phyloP scores from a whole-genome alignment of 2,113 vertebrate species.

The Chunga burmeisteri region DNA sequence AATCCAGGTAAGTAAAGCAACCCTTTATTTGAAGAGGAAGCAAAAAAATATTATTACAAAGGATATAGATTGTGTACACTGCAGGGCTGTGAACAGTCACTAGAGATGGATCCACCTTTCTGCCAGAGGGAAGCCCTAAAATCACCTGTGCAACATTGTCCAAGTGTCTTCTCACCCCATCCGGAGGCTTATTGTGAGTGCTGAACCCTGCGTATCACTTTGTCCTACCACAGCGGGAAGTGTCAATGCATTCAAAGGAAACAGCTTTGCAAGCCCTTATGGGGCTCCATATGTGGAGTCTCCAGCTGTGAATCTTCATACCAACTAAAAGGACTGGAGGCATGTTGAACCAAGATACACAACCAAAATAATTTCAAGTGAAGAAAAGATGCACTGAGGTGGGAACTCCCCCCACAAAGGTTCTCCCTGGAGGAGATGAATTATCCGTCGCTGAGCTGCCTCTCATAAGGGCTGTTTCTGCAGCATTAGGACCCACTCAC shows the following conservation, averaged over 20 bases:
- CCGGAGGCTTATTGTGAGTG: accelerated
- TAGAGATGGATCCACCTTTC: background rate
- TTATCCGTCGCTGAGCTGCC: background rate
- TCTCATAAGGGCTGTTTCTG: background rate
- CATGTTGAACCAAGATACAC: background rate
- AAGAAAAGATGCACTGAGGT: background rate
- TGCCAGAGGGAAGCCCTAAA: background rate
- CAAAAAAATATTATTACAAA: background rate
- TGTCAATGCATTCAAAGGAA: background rate
- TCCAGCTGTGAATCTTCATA: background rate
- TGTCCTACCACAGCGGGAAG: background rate
- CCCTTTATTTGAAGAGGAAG: background rate
- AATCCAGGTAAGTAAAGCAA: background rate
- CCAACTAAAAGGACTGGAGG: background rate
- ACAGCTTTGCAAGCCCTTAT: background rate
- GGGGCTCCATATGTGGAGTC: background rate
- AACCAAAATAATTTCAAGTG: background rate
- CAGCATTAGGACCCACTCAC: background rate
- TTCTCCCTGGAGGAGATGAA: background rate
- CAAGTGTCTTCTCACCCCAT: background rate
- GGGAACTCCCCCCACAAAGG: background rate
- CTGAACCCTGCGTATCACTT: background rate
- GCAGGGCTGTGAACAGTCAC: background rate
- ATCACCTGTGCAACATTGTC: accelerated
- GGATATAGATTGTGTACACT: background rate